Conservation (phyloP, 2,113 vertebrate genomes). For the Manacus vitellinus region DNA sequence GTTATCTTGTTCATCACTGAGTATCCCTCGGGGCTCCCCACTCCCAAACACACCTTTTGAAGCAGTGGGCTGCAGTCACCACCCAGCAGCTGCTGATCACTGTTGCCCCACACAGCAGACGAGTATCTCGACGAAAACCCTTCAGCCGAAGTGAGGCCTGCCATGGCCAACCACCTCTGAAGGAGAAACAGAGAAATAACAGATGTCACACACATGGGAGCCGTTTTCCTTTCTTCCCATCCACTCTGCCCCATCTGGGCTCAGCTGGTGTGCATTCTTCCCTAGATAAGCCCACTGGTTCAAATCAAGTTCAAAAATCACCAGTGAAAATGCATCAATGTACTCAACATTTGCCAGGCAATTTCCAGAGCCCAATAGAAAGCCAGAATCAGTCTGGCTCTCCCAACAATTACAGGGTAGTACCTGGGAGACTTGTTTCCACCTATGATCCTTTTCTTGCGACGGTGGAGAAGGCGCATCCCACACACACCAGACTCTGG, state of each 20-base stretch:
- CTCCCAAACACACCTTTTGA: slow-evolving; percentile 80
- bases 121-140: slow-evolving; percentile 73
- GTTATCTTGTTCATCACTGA: neutral
- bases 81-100: slow-evolving; percentile 90
- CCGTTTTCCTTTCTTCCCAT: neutral
- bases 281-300: neutral
- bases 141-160: slow-evolving; percentile 85
- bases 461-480: slow-evolving; percentile 65
- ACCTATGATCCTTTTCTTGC: slow-evolving; percentile 78
- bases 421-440: slow-evolving; percentile 86
- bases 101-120: slow-evolving; percentile 86
- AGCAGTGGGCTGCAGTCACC: slow-evolving; percentile 88
- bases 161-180: slow-evolving; percentile 89
- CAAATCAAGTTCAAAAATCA: neutral
- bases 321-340: neutral
- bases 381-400: neutral
- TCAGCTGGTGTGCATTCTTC: neutral
- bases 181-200: neutral
- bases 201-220: neutral
- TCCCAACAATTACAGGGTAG: neutral
- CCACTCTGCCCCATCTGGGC: neutral
- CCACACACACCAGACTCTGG: slow-evolving; percentile 54
- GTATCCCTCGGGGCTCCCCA: fast-evolving
- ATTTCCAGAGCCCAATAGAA: neutral
- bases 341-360: neutral